Evolutionary conservation across 1,140 invertebrate species (phyloP), one percentile per base, ranked within the genome.

Genomic region (Panagrolaimus sp.): DNA sequence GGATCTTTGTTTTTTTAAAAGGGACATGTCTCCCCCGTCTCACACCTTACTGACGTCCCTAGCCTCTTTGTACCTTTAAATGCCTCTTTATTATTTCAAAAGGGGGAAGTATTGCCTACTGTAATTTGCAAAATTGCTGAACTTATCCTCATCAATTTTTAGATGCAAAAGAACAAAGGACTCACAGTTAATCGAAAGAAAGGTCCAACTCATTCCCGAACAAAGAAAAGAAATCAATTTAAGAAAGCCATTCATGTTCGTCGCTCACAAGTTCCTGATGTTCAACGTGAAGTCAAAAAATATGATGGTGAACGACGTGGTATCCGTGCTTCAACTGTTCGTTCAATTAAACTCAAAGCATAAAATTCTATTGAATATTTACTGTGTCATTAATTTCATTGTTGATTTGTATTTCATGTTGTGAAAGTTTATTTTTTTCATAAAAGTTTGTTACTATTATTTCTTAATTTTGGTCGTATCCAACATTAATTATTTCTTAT

Each of bases 231-330:
- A 2, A 43, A 44, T 4, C 65, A 75, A 38, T 75, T 62, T 45
- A 45, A 75, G 15, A 75, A 75, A 52, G 73, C 73, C 3, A n/a
- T 76, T 14, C 73, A 77, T 12, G 28, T 52, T 21, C 28, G 62
- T n/a, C 73, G 71, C 6, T 75, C 73, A 6, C 73, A 75, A 48
- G 72, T 74, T 0, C 73, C 73, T 17, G 71, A 76, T 28, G 48
- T 76, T 9, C 17, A 65, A 14, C 58, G 70, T 1, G 73, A 75
- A 48, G 43, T 69, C 7, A 21, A 14, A 8, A 76, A 66, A 24
- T 75, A 75, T 47, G 73, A 43, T n/a, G 73, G 73, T 45, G 73
- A 75, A 71, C 73, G 73, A 32, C 43, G 73, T 43, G 73, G 73
- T 14, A 75, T 75, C 62, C 43, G 64, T 44, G 55, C 72, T 9